Base-by-base conservation (phyloP, 2,797 vertebrate species). In the Pangasius larnaudii region DNA sequence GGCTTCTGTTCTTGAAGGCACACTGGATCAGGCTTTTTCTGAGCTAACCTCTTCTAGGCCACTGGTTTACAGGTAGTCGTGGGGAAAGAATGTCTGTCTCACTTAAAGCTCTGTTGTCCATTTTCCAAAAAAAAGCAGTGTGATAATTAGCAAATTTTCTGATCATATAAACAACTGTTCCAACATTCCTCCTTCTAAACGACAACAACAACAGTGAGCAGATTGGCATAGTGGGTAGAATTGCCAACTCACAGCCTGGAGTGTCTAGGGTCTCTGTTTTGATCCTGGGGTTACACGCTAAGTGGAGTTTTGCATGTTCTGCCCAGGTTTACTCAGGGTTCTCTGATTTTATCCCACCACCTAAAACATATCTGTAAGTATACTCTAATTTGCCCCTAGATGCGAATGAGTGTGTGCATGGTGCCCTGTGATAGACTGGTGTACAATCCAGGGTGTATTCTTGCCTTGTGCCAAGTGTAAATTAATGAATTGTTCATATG, bases 1-100 rank as follows among this genome's bases (percentile, higher is more conserved):
- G 89, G 81, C 53, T 65, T 90, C 61, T 74, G 88, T 87, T 80
- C 88, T 88, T 87, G 69, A 80, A 72, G 88, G 9, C 74, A 78
- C 82, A 67, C 51, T 67, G 80, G n/a, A 86, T 69, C 77, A 33
- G 61, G 63, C 46, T 81, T 84, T 89, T 87, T 74, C 77, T 90
- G 46, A 63, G 79, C 82, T 86, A 82, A 58, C 6, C 33, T 65
- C 33, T 61, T 84, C 81, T 82, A 65, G 89, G 71, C 53, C 14
- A 42, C 74, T 65, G 75, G 49, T 36, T 59, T 87, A 80, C n/a
- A 86, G 75, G 36, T 87, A 63, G 85, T 53, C 56, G 16, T 72
- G 42, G 51, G 56, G 59, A 65, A 74, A 74, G n/a, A 58, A 61
- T 19, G 30, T 61, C 24, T 42, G 42, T 67, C 61, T 49, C 5